Percentiles rank a stretch among this genome's conserved stretches.
These are phyloP conservation scores for Ciconia stormi DNA, from an alignment of 2,113 vertebrate genomes.

Conservation along the genomic window DNA sequence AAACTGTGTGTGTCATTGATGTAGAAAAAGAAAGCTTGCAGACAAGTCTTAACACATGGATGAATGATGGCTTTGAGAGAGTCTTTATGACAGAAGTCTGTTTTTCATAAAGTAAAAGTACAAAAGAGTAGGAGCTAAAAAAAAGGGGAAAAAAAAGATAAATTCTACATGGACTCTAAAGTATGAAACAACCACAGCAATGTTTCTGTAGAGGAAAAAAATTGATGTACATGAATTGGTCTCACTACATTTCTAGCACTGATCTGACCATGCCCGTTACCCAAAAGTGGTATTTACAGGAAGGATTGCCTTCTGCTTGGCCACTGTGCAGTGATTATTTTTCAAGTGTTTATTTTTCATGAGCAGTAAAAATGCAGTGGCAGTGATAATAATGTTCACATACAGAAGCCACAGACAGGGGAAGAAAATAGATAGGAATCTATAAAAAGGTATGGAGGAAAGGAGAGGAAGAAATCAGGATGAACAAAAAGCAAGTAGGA, in stretches of 20 bases:
- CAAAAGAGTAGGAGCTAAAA: neutral
- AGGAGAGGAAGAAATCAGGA: neutral
- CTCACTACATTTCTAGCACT: neutral
- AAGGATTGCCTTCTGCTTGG: conserved; percentile 23
- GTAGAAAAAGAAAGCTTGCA: neutral
- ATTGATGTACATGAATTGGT: neutral
- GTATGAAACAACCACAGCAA: neutral
- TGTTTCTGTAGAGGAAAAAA: neutral
- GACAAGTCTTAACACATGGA: neutral
- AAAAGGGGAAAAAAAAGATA: neutral
- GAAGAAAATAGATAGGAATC: neutral
- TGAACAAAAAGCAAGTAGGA: neutral
- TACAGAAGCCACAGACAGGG: neutral
- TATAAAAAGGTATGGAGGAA: neutral
- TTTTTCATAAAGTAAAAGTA: conserved; percentile 33
- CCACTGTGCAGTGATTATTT: conserved; percentile 12
- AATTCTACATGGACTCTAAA: neutral
- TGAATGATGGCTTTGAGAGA: conserved; percentile 54
- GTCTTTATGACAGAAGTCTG: conserved; percentile 15
- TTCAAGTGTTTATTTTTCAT: conserved; percentile 37
- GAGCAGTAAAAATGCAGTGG: neutral
- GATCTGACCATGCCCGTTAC: neutral
- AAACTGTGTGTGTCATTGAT: conserved; percentile 31
- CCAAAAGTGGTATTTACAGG: conserved; percentile 32
- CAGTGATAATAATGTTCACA: neutral